A percentile compares a stretch with the other conserved stretches of the same genome.
Evolutionary conservation across 2,888 invertebrate genomes (phyloP).

Genomic region (Lasioglossum leucozonium): DNA sequence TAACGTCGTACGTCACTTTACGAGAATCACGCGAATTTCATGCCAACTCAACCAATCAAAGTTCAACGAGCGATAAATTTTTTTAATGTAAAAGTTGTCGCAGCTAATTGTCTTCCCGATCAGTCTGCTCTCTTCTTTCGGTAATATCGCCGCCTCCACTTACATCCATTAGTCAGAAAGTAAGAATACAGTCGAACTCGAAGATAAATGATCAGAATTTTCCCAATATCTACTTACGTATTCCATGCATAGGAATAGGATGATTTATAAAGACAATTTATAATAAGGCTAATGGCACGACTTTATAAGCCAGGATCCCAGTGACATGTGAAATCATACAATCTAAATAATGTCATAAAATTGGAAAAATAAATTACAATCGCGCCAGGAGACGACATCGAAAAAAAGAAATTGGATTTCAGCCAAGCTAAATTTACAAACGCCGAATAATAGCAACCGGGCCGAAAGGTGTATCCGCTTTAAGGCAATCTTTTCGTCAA

Average conservation of each 20-base stretch:
- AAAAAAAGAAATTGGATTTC: no score
- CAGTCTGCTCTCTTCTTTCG: background rate
- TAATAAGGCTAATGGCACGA: background rate
- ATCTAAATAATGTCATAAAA: background rate
- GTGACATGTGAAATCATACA: background rate
- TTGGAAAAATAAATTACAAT: background rate
- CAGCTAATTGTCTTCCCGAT: background rate
- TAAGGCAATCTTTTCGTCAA: slow-evolving; percentile 34
- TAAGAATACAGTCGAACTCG: slow-evolving; percentile 1
- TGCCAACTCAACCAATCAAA: background rate
- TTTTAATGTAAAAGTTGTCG: background rate
- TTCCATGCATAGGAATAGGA: slow-evolving; percentile 16
- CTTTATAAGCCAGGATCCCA: background rate
- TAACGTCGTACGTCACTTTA: background rate
- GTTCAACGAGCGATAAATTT: background rate
- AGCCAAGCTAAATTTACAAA: background rate
- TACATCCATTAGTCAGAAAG: slow-evolving; percentile 1
- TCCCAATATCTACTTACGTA: slow-evolving; percentile 3
- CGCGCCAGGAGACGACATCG: background rate
- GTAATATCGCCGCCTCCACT: background rate
- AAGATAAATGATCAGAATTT: slow-evolving; percentile 12
- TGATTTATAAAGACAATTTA: background rate
- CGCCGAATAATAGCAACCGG: background rate
- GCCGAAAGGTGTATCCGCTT: slow-evolving; percentile 32
- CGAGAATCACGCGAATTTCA: background rate